These are phyloP conservation scores for Zonotrichia albicollis DNA, from an alignment of 2,797 vertebrate genomes.

Conservation along the genomic window DNA sequence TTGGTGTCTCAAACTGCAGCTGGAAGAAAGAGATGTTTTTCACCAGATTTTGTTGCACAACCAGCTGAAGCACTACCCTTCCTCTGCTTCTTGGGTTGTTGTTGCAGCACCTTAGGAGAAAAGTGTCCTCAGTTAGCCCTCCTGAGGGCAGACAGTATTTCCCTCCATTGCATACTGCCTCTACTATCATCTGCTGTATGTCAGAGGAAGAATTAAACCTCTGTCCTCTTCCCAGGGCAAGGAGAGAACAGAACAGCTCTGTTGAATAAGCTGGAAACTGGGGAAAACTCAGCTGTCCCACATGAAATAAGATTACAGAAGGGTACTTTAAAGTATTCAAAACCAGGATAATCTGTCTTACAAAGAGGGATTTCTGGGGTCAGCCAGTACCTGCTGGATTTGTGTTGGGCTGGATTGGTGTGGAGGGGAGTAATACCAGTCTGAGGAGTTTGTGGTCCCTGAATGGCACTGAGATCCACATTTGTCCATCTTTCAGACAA, in stretches of 20 bases:
- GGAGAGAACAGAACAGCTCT: neutral
- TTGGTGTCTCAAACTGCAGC: neutral
- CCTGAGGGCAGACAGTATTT: neutral
- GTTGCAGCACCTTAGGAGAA: neutral
- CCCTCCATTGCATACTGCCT: neutral
- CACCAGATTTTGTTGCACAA: neutral
- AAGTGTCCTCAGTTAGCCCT: neutral
- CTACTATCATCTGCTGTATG: neutral
- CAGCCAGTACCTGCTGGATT: neutral
- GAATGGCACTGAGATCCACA: neutral
- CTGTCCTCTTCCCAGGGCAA: neutral
- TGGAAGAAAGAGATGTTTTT: neutral
- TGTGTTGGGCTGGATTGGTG: neutral
- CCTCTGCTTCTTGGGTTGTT: neutral
- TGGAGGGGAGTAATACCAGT: neutral
- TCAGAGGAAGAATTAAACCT: neutral
- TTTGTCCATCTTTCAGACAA: constrained; percentile 78
- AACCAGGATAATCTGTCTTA: neutral
- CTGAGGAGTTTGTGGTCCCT: neutral
- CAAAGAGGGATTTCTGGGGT: neutral
- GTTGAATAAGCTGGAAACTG: neutral
- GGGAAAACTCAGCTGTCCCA: neutral
- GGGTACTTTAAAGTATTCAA: neutral
- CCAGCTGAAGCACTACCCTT: neutral
- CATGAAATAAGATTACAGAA: neutral